Evolutionary conservation across 2,888 invertebrate genomes (phyloP), one percentile per base, ranked within the genome.

Genomic region (Cotesia congregata): DNA sequence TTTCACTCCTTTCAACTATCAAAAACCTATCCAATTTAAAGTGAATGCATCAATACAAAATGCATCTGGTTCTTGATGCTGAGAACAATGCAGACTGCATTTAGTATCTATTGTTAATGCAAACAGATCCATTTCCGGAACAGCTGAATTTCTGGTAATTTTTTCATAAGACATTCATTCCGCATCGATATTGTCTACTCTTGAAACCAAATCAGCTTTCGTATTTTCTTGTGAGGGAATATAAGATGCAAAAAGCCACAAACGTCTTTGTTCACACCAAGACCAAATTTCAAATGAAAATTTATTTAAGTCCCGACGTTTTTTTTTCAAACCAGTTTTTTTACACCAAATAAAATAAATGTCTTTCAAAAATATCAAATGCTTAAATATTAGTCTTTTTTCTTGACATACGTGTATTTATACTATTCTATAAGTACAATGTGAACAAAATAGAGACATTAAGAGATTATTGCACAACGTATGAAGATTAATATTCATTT

Each of bases 1-100:
- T 6, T 60, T 50, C 2, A 50, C 50, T 50, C 50, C 9, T 50
- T 50, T 50, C 50, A 50, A 9, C 50, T 50, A n/a, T n/a, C n/a
- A n/a, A n/a, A n/a, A n/a, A n/a, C n/a, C n/a, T 40, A 50, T 68
- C 77, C 77, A 77, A n/a, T 67, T 61, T 3, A 79, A 41, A 6
- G 78, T 80, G 40, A 80, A 80, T 5, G 80, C 76, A 67, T 80
- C 76, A 9, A 80, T 50, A 4, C 72, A 62, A 40, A 72, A 38
- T 12, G 79, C 61, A n/a, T 75, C 72, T 7, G 78, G 79, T 59
- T 79, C 79, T 68, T 61, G 74, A 9, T 40, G 20, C 77, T 78
- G 80, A 6, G 74, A 79, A n/a, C 76, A 67, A 40, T 70, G 77
- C 5, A 71, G 67, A 20, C 60, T 6, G 61, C 77, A 79, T 75